Evolutionary conservation across 2,797 vertebrate genomes (phyloP), one percentile per base, ranked within the genome.

Genomic region (Carapus acus): DNA sequence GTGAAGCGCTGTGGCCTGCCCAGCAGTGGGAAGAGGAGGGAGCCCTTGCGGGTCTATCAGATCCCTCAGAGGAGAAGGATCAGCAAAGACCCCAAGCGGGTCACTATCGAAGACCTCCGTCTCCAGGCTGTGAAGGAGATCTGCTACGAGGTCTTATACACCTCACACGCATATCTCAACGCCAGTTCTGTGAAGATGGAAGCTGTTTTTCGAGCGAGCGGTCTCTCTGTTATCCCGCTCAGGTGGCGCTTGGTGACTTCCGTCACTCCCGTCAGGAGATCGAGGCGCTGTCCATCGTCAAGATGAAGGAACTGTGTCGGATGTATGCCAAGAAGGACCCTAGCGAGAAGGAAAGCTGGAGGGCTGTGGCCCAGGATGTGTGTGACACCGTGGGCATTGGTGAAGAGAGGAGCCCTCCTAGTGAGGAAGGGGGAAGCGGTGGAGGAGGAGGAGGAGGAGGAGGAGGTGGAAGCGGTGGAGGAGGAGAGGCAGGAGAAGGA

Each of bases 81-180:
- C 71, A 87, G 85, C 65, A 93, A 92, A 63, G 91, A 91, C 69
- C 90, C 92, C 1, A 86, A 87, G 43, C 87, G 87, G 44, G 84
- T 92, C 24, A 93, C 91, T 0, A 77, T 91, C 73, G 87, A 89
- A 0, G 93, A 95, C 59, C 87, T 94, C 11, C 88, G 91, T 68
- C 87, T 93, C 88, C 93, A 95, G 72, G 93, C 93, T 0, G 91
- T 94, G 7, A 94, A 94, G 43, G 93, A 94, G 83, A 92, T 95
- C 77, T 94, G 93, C 77, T 94, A 94, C 1, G 91, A 94, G 83
- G 91, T 80, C 11, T 14, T 15, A 33, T 19, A 13, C 39, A 14
- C 50, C n/a, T n/a, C n/a, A n/a, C n/a, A n/a, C n/a, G n/a, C n/a
- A n/a, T n/a, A n/a, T n/a, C n/a, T n/a, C n/a, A n/a, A n/a, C n/a